Evolutionary conservation across 2,113 vertebrate genomes (phyloP).

Genomic region (Suncus etruscus): DNA sequence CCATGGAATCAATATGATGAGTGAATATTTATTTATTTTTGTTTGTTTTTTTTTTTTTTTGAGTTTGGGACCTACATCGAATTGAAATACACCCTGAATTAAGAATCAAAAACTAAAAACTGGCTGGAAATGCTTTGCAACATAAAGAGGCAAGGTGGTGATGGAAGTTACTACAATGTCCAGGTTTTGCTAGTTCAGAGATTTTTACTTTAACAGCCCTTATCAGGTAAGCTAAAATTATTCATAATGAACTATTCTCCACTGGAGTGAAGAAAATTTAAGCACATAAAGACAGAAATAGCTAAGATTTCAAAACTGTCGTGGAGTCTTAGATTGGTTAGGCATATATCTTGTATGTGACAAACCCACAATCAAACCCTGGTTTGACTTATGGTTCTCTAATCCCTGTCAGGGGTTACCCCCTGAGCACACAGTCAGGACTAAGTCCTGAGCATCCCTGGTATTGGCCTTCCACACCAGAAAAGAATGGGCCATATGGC

Average conservation of each 20-base stretch:
- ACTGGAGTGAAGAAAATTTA: background rate
- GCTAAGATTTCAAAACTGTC: background rate
- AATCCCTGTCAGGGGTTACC: too few species aligned
- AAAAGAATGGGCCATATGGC: too few species aligned
- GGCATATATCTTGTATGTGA: too few species aligned
- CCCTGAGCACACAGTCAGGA: too few species aligned
- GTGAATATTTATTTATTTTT: background rate
- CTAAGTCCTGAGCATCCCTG: too few species aligned
- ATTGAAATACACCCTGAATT: background rate
- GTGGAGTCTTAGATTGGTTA: too few species aligned
- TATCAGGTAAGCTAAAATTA: background rate
- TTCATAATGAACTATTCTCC: background rate
- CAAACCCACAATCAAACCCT: too few species aligned
- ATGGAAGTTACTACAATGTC: background rate
- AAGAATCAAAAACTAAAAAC: background rate
- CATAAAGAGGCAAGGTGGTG: background rate
- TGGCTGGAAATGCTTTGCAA: background rate
- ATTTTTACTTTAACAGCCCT: background rate
- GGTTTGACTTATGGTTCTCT: too few species aligned
- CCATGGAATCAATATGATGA: background rate
- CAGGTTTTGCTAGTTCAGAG: background rate
- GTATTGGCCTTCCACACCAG: too few species aligned
- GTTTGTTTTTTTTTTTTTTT: rapidly evolving
- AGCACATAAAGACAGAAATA: background rate
- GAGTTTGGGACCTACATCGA: background rate